Conservation (phyloP, 2,797 vertebrate species). For the Yasuhikotakia modesta region DNA sequence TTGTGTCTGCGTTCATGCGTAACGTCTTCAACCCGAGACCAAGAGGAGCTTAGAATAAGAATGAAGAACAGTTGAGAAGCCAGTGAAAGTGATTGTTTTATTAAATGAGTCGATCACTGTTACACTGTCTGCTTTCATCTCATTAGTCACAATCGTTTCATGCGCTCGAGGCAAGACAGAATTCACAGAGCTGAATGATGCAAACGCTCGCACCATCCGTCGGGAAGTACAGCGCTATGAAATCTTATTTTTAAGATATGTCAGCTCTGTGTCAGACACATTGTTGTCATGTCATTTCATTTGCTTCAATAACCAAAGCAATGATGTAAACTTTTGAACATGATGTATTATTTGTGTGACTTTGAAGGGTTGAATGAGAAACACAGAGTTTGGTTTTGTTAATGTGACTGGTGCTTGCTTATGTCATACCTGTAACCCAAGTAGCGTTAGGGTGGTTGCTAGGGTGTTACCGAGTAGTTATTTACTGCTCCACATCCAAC, state of each 20-base stretch:
- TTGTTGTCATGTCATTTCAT: slow-evolving; percentile 34
- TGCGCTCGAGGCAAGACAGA: slow-evolving; percentile 31
- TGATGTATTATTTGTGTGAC: not conserved
- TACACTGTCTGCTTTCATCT: slow-evolving; percentile 24
- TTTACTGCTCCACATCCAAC: not conserved
- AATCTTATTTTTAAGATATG: slow-evolving; percentile 6
- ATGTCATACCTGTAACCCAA: no score
- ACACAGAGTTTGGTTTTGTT: not conserved
- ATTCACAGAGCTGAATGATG: slow-evolving; percentile 21
- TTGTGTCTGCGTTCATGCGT: not conserved
- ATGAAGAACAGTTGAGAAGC: not conserved
- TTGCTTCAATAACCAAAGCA: slow-evolving; percentile 20
- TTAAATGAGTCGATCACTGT: slow-evolving; percentile 37
- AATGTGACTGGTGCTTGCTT: no score
- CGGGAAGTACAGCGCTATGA: slow-evolving; percentile 9
- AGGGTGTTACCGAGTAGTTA: not conserved
- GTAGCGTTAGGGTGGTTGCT: not conserved
- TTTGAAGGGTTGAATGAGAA: not conserved
- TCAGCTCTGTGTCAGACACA: slow-evolving; percentile 17
- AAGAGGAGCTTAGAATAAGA: not conserved
- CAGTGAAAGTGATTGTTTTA: slow-evolving; percentile 25
- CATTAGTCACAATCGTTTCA: slow-evolving; percentile 19
- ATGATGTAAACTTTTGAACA: slow-evolving; percentile 10
- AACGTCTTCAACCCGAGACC: not conserved
- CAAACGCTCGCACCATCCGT: slow-evolving; percentile 14